These are phyloP conservation scores for Lamprologus tigripictilis DNA, from an alignment of 2,113 vertebrate species.

Conservation along the genomic window DNA sequence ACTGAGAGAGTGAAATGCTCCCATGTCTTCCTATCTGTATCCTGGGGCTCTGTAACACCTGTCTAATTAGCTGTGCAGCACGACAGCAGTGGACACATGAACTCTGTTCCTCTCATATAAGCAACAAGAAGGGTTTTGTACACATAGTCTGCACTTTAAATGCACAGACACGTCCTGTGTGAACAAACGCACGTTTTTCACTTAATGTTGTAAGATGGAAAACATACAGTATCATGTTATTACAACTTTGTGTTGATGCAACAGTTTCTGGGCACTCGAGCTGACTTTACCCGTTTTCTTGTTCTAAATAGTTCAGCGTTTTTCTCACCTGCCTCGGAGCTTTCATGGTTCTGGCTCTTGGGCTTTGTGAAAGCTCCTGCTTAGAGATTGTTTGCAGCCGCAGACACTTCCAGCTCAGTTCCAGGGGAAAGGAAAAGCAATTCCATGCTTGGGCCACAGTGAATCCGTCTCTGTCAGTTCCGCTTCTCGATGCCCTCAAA, in stretches of 20 bases:
- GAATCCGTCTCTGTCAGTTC: slow-evolving; percentile 76
- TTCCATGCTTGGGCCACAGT: slow-evolving; percentile 71
- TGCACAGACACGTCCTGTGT: neutral
- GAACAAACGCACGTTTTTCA: neutral
- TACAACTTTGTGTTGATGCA: neutral
- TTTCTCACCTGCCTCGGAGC: slow-evolving; percentile 45
- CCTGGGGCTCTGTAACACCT: neutral
- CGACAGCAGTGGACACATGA: neutral
- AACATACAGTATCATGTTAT: neutral
- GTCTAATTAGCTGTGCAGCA: slow-evolving; percentile 13
- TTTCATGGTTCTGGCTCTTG: slow-evolving; percentile 37
- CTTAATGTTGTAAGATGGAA: neutral
- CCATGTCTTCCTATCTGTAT: neutral
- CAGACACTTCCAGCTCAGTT: slow-evolving; percentile 65
- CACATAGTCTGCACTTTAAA: neutral
- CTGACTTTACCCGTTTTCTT: slow-evolving; percentile 14
- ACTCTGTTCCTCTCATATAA: neutral
- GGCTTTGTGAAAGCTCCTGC: slow-evolving; percentile 58
- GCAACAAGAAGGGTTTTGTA: neutral
- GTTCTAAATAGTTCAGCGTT: slow-evolving; percentile 32
- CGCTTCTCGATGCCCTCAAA: slow-evolving; percentile 71
- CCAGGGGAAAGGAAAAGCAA: slow-evolving; percentile 73
- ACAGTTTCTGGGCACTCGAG: neutral
- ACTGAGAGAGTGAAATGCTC: slow-evolving; percentile 9
- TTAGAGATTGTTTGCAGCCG: slow-evolving; percentile 65